These are phyloP conservation scores for Molanna angustata DNA, from an alignment of 2,888 invertebrate genomes.

Conservation along the genomic window DNA sequence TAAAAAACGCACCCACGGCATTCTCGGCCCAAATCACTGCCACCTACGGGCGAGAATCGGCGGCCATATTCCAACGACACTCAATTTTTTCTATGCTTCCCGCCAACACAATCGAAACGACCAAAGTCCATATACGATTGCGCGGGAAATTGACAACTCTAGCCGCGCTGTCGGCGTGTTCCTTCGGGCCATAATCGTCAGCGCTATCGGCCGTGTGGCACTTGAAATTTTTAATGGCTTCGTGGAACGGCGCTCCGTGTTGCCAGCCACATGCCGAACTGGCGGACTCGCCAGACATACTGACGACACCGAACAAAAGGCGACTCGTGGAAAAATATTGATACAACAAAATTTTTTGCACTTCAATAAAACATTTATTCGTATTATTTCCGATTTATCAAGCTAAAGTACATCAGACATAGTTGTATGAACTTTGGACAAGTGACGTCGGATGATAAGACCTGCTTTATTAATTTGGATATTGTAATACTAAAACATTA, in stretches of 20 bases:
- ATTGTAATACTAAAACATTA: not conserved
- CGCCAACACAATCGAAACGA: not conserved
- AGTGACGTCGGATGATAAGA: too few relatives aligned
- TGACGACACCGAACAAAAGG: constrained; percentile 31
- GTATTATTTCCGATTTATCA: too few relatives aligned
- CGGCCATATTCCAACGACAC: not conserved
- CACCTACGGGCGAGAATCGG: constrained; percentile 9
- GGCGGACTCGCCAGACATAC: constrained; percentile 32
- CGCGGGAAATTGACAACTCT: not conserved
- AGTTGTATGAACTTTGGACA: too few relatives aligned
- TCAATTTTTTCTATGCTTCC: constrained; percentile 2
- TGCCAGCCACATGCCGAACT: constrained; percentile 25
- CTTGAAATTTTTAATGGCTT: constrained; percentile 24
- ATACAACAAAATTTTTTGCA: too few relatives aligned
- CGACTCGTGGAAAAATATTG: constrained; percentile 19
- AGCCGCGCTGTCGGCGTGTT: not conserved
- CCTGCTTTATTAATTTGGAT: not conserved
- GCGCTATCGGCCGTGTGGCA: constrained; percentile 4
- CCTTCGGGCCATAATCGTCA: constrained; percentile 15
- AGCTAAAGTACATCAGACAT: too few relatives aligned
- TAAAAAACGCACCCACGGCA: not conserved
- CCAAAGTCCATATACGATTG: not conserved
- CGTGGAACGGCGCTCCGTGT: constrained; percentile 27
- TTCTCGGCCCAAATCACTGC: constrained; percentile 1
- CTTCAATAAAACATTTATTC: too few relatives aligned